Evolutionary conservation across 2,888 invertebrate genomes (phyloP).

Genomic region (Phyto melanocephala): DNA sequence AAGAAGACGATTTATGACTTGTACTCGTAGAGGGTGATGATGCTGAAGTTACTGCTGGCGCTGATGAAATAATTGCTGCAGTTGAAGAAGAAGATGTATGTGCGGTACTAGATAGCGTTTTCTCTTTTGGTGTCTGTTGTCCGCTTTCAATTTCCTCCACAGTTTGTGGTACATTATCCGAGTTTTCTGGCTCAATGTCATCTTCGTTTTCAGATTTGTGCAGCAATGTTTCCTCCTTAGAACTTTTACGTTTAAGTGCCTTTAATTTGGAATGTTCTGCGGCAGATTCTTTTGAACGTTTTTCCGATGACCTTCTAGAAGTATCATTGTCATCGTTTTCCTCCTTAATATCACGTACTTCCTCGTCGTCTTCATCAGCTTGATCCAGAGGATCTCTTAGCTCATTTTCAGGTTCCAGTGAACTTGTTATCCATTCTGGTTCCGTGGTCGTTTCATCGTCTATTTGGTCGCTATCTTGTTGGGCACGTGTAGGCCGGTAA

Average conservation of each 20-base stretch:
- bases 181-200: constrained; percentile 26
- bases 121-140: constrained; percentile 52
- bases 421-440: constrained; percentile 69
- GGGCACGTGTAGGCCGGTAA: constrained; percentile 48
- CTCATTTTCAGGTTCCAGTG: constrained; percentile 66
- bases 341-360: constrained; percentile 41
- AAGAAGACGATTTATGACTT: constrained; percentile 24
- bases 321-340: constrained; percentile 54
- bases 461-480: constrained; percentile 39
- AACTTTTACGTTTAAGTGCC: constrained; percentile 54
- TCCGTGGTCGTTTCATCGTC: constrained; percentile 64
- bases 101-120: constrained; percentile 16
- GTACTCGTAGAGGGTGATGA: constrained; percentile 48
- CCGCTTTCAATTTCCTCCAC: constrained; percentile 74
- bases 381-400: constrained; percentile 42
- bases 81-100: constrained; percentile 33
- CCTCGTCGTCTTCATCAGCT: constrained; percentile 36
- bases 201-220: constrained; percentile 46
- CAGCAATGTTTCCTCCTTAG: constrained; percentile 48
- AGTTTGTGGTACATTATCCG: constrained; percentile 69
- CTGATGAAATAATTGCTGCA: constrained; percentile 19
- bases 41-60: constrained; percentile 11
- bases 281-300: constrained; percentile 22
- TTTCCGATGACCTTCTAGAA: constrained; percentile 27
- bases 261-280: constrained; percentile 50